phyloP scores from a whole-genome alignment of 2,888 invertebrate species.

The Sabatieria punctata region DNA sequence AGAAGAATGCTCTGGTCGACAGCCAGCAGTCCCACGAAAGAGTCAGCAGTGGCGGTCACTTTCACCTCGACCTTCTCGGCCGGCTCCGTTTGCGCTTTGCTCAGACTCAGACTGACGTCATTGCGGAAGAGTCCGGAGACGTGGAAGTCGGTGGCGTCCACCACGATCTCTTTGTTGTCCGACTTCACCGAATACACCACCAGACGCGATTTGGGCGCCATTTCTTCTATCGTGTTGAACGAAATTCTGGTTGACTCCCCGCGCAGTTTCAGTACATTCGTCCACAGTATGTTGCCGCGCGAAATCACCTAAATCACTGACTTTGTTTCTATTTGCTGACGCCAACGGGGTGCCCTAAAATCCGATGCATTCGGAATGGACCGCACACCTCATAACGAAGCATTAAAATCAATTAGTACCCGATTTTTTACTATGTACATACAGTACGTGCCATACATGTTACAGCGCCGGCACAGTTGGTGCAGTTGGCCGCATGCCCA shows the following conservation, averaged over 20 bases:
- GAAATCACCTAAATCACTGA: conserved; percentile 48
- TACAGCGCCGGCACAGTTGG: no score
- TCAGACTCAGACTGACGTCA: conserved; percentile 50
- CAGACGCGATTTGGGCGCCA: conserved; percentile 27
- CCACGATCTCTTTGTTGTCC: conserved; percentile 51
- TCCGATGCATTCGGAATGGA: no score
- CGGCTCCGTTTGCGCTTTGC: no score
- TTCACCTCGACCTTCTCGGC: no score
- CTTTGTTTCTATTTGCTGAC: no score
- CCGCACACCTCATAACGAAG: no score
- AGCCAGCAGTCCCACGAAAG: conserved; percentile 67
- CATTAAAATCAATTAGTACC: no score
- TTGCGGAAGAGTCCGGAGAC: conserved; percentile 60
- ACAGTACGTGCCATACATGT: no score
- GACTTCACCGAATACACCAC: conserved; percentile 49
- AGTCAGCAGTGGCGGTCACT: conserved; percentile 62
- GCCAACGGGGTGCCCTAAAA: no score
- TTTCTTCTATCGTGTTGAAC: conserved; percentile 38
- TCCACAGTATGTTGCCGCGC: conserved; percentile 61
- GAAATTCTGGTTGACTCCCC: conserved; percentile 38
- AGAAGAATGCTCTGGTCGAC: conserved; percentile 64
- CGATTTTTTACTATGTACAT: no score
- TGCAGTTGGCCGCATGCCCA: no score
- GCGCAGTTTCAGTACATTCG: conserved; percentile 42
- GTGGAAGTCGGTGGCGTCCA: conserved; percentile 63